Conservation (phyloP, 2,113 vertebrate species). For the Lethenteron reissneri region DNA sequence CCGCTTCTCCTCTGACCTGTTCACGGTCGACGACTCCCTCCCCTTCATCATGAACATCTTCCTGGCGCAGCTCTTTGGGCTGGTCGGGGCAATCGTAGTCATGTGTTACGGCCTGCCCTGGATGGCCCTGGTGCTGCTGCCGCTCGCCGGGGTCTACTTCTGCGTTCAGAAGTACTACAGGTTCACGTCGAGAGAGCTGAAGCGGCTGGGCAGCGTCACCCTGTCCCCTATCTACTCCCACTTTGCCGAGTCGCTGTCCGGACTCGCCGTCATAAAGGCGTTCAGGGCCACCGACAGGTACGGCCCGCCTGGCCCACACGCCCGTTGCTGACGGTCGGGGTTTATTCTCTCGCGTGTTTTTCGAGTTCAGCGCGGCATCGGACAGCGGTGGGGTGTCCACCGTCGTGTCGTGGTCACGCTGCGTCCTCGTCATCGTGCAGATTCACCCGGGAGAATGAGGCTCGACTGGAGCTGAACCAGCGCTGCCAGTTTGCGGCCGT, state of each 20-base stretch:
- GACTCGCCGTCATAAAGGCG: constrained; percentile 55
- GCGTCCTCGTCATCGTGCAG: constrained; percentile 18
- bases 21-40: constrained; percentile 51
- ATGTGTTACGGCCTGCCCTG: constrained; percentile 61
- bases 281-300: constrained; percentile 39
- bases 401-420: too few relatives aligned
- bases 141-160: constrained; percentile 40
- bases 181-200: constrained; percentile 59
- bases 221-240: constrained; percentile 81
- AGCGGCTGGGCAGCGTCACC: constrained; percentile 57
- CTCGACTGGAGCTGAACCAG: constrained; percentile 57
- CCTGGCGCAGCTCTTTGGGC: constrained; percentile 35
- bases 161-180: constrained; percentile 51
- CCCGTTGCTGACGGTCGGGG: too few relatives aligned
- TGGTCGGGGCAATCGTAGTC: constrained; percentile 55
- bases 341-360: too few relatives aligned
- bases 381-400: too few relatives aligned
- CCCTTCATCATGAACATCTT: constrained; percentile 82
- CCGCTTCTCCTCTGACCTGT: constrained; percentile 82
- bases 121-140: constrained; percentile 42
- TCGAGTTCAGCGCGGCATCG: too few relatives aligned
- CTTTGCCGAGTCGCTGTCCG: constrained; percentile 66
- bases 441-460: constrained; percentile 50
- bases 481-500: constrained; percentile 62
- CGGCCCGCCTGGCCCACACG: constrained; percentile 7